Base-by-base conservation (phyloP, 2,888 invertebrate species). In the Tachina fera region DNA sequence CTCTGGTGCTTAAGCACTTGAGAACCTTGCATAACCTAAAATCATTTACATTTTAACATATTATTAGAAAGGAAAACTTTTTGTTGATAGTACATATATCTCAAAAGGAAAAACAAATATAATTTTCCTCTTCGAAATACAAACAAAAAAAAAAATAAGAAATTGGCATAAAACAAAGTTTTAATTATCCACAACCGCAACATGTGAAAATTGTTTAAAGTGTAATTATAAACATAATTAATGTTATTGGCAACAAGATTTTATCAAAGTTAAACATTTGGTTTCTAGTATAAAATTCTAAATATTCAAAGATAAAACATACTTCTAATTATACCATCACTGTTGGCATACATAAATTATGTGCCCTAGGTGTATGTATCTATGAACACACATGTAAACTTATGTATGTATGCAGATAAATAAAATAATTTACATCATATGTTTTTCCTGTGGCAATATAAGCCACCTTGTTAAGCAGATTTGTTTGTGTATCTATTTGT, bases 401-500 rank as follows among this genome's bases (percentile, higher is more conserved):
- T 31, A 31, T 31, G 31, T 31, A 31, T 31, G 31, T 14, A 19
- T 11, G 14, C 22, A 19, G 5, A 10, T 16, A 13, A 43, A 43
- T n/a, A 16, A 41, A 41, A 2, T 49, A 19, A 43, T 5, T 19
- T 2, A 51, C 41, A 41, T n/a, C 49, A 63, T 41, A 19, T 13
- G 53, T n/a, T 11, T 53, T 43, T 3, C 9, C 9, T 53, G 5
- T 45, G 31, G 60, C 51, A 65, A 49, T 61, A 49, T 61, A 49
- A 74, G 49, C 61, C 49, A 47, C 31, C 49, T 61, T 61, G n/a
- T 41, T 19, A 49, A 41, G 13, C 0, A 61, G 3, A 60, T 60
- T 49, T 67, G 31, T 51, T 31, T 14, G 8, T 19, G 31, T 31
- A 31, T 45, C 51, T 39, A 79, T 63, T 31, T 58, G 39, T n/a